phyloP scores from a whole-genome alignment of 1,140 invertebrate genomes.

The Helicoverpa zea region DNA sequence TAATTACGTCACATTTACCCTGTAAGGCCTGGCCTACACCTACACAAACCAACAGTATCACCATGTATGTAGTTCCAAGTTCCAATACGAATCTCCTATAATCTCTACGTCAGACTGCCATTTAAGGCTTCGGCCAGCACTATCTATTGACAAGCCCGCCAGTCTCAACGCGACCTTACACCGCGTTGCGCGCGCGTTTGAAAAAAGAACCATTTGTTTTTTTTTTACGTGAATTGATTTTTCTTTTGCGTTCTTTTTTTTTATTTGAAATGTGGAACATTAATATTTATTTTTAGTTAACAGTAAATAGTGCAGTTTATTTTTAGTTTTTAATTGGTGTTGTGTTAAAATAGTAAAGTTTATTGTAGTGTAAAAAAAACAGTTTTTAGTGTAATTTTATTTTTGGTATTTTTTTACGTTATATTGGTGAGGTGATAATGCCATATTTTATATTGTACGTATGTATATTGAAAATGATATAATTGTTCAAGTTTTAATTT shows the following conservation, averaged over 20 bases:
- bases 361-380: neutral
- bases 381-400: neutral
- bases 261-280: neutral
- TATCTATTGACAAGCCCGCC: conserved; percentile 38
- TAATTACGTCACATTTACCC: neutral
- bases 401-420: neutral
- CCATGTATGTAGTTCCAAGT: conserved; percentile 18
- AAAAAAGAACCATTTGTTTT: conserved; percentile 44
- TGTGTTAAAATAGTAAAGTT: neutral
- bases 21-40: conserved; percentile 13
- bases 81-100: conserved; percentile 2
- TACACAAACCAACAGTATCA: conserved; percentile 10
- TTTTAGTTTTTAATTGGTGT: neutral
- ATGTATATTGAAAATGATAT: too few relatives aligned
- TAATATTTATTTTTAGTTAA: neutral
- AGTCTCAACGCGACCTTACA: conserved; percentile 52
- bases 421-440: neutral
- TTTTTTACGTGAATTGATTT: neutral
- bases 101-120: conserved; percentile 50
- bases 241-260: neutral
- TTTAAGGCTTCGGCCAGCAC: conserved; percentile 55
- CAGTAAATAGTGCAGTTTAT: neutral
- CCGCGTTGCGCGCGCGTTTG: conserved; percentile 38
- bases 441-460: too few relatives aligned
- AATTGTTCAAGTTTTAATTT: neutral